These are phyloP conservation scores for Ophonus ardosiacus DNA, from an alignment of 2,888 invertebrate species.

Conservation along the genomic window DNA sequence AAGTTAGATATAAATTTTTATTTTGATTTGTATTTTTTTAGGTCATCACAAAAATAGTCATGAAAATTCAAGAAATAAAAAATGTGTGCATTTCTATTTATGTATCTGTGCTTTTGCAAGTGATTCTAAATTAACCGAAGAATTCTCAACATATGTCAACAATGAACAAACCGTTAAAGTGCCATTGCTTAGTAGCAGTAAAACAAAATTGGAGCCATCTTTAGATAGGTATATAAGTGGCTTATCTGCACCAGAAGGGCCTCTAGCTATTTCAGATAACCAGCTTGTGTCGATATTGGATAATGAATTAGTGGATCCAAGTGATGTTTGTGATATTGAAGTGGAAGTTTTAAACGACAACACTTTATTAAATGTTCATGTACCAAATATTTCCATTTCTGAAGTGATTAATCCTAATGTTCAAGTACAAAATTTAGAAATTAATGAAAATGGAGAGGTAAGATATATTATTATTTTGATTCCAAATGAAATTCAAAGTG, in stretches of 20 bases:
- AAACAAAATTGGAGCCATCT: slow-evolving; percentile 21
- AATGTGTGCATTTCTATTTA: slow-evolving; percentile 85
- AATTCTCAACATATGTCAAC: slow-evolving; percentile 80
- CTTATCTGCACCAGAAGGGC: slow-evolving; percentile 8
- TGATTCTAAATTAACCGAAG: slow-evolving; percentile 79
- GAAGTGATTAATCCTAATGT: slow-evolving; percentile 61
- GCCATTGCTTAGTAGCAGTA: slow-evolving; percentile 31
- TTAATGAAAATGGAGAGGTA: slow-evolving; percentile 63
- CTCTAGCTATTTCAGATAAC: slow-evolving; percentile 58
- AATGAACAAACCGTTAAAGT: slow-evolving; percentile 73
- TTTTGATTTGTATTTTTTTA: slow-evolving; percentile 21
- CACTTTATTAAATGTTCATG: slow-evolving; percentile 55
- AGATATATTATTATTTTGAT: background rate
- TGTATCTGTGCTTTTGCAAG: slow-evolving; percentile 85
- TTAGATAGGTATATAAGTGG: slow-evolving; percentile 27
- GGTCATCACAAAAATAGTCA: slow-evolving; percentile 44
- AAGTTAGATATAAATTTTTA: background rate
- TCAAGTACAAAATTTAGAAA: slow-evolving; percentile 63
- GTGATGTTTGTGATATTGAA: slow-evolving; percentile 65
- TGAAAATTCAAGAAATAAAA: slow-evolving; percentile 66
- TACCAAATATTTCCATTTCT: slow-evolving; percentile 60
- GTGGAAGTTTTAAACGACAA: slow-evolving; percentile 64
- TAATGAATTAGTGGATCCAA: slow-evolving; percentile 59
- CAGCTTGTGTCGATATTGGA: slow-evolving; percentile 64
- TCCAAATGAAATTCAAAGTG: too few species aligned